Evolutionary conservation across 2,113 vertebrate genomes (phyloP).

Genomic region (Poeciliopsis prolifica): DNA sequence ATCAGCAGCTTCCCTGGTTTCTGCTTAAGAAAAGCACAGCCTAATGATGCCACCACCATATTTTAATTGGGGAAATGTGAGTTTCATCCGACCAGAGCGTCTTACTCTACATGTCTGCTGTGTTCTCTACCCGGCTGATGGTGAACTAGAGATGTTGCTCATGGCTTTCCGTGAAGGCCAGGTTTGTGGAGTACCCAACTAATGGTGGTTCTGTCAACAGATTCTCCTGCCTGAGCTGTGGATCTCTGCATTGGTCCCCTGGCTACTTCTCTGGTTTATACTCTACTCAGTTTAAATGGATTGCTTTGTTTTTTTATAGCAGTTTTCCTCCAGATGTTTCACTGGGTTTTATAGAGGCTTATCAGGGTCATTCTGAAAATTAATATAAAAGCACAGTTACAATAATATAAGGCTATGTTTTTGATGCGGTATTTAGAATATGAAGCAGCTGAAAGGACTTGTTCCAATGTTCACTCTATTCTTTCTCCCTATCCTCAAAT

Average conservation of each 20-base stretch:
- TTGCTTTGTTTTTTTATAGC: not conserved
- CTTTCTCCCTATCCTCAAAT: too few species aligned
- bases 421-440: too few species aligned
- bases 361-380: not conserved
- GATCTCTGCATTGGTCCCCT: not conserved
- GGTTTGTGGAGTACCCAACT: not conserved
- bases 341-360: not conserved
- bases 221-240: not conserved
- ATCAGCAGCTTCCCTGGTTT: not conserved
- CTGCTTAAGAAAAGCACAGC: not conserved
- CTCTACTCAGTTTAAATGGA: not conserved
- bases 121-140: not conserved
- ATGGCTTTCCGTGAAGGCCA: too few species aligned
- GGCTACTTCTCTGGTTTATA: not conserved
- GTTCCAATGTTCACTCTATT: too few species aligned
- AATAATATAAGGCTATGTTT: not conserved
- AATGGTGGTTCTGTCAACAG: too few species aligned
- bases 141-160: too few species aligned
- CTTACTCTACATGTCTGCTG: not conserved
- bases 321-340: not conserved
- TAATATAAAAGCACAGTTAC: not conserved
- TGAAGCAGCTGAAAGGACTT: too few species aligned
- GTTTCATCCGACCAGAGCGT: not conserved
- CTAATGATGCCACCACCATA: not conserved
- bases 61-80: not conserved